phyloP scores from a whole-genome alignment of 2,797 vertebrate species.

The Pelodytes ibericus region DNA sequence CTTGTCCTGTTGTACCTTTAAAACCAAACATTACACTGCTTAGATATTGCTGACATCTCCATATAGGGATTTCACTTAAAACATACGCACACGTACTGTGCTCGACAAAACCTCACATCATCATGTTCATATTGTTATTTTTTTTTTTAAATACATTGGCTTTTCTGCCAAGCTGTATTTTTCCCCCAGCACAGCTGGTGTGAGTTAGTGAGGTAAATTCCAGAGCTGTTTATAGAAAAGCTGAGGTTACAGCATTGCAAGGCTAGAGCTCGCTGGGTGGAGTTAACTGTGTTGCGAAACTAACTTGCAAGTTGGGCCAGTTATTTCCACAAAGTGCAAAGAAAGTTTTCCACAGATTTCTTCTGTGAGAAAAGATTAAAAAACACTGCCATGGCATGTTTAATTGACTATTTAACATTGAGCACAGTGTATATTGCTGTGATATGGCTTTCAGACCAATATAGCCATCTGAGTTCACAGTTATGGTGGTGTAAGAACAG shows the following conservation, averaged over 20 bases:
- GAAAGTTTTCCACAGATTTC: background rate
- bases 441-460: too few species aligned
- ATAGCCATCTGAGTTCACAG: too few species aligned
- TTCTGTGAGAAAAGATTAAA: background rate
- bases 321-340: constrained; percentile 33
- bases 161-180: constrained; percentile 51
- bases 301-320: constrained; percentile 13
- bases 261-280: constrained; percentile 23
- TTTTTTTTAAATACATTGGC: constrained; percentile 7
- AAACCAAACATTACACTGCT: constrained; percentile 4
- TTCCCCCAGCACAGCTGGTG: constrained; percentile 47
- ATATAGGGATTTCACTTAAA: constrained; percentile 37
- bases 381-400: too few species aligned
- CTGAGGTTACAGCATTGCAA: constrained; percentile 48
- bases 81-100: constrained; percentile 16
- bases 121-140: constrained; percentile 39
- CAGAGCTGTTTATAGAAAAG: constrained; percentile 54
- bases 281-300: constrained; percentile 35
- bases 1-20: background rate
- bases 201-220: constrained; percentile 53
- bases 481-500: too few species aligned
- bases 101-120: constrained; percentile 34
- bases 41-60: constrained; percentile 10
- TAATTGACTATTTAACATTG: too few species aligned
- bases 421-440: too few species aligned